Evolutionary conservation across 2,113 vertebrate species (phyloP).

Genomic region (Globicephala melas): DNA sequence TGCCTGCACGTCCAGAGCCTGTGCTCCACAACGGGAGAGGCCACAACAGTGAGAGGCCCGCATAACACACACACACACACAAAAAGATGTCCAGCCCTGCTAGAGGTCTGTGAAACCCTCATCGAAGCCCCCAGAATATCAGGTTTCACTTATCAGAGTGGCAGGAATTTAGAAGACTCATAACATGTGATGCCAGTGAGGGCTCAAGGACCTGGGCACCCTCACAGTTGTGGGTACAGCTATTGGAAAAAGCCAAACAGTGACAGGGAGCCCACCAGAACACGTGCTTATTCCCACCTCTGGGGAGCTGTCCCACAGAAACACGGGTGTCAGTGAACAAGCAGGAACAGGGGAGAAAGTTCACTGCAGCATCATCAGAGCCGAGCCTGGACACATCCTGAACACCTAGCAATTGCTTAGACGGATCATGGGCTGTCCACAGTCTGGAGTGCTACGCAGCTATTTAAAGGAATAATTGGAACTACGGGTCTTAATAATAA

Average conservation of each 20-base stretch:
- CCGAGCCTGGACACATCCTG: not conserved
- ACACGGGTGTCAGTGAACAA: rapidly evolving
- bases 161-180: not conserved
- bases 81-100: not conserved
- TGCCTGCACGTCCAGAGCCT: too few relatives aligned
- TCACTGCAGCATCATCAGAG: not conserved
- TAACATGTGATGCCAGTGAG: not conserved
- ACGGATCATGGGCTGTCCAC: rapidly evolving
- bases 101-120: not conserved
- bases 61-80: too few relatives aligned
- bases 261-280: rapidly evolving
- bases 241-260: not conserved
- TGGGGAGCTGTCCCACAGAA: not conserved
- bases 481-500: rapidly evolving
- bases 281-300: rapidly evolving
- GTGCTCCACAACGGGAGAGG: too few relatives aligned
- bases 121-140: not conserved
- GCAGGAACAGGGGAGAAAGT: rapidly evolving
- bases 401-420: rapidly evolving
- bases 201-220: not conserved
- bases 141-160: not conserved
- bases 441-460: not conserved
- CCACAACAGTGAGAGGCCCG: too few relatives aligned
- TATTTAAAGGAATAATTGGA: rapidly evolving
- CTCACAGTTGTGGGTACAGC: rapidly evolving